These are phyloP conservation scores for Drosophila tristis DNA, from an alignment of 1,140 invertebrate genomes.

Conservation along the genomic window DNA sequence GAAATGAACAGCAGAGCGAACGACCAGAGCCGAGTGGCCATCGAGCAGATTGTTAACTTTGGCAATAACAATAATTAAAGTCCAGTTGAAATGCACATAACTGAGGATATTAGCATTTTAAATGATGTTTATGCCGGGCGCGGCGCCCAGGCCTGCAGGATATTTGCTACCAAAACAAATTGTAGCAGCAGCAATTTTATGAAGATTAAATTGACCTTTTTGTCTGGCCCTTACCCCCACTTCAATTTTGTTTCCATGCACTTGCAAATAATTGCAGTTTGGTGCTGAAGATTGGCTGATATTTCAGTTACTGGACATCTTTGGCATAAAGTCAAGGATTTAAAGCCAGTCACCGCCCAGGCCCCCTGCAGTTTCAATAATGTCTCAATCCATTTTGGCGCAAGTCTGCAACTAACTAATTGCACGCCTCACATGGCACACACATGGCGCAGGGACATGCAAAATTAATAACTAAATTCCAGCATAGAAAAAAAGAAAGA, in stretches of 20 bases:
- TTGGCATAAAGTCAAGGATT: no score
- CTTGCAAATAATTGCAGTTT: conserved; percentile 65
- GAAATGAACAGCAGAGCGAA: conserved; percentile 58
- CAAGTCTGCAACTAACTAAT: conserved; percentile 36
- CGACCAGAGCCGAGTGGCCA: conserved; percentile 17
- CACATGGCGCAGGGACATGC: conserved; percentile 16
- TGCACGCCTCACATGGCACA: conserved; percentile 20
- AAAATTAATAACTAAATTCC: conserved; percentile 65
- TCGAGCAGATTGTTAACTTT: conserved; percentile 79
- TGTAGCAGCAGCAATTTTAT: conserved; percentile 62
- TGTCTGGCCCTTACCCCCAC: conserved; percentile 1
- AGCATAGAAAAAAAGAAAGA: conserved; percentile 33
- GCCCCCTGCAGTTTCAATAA: no score
- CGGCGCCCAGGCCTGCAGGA: conserved; percentile 20
- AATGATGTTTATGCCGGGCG: conserved; percentile 70
- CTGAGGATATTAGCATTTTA: conserved; percentile 82
- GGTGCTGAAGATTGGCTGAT: conserved; percentile 52
- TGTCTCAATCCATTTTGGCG: no score
- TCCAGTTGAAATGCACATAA: conserved; percentile 83
- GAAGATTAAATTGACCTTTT: conserved; percentile 79
- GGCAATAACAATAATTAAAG: conserved; percentile 84
- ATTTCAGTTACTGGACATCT: neutral
- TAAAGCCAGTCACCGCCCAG: no score
- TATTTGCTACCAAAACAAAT: conserved; percentile 56
- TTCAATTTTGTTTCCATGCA: conserved; percentile 63